Base-by-base conservation (phyloP, 2,113 vertebrate species). In the Pogonocichla stellata region DNA sequence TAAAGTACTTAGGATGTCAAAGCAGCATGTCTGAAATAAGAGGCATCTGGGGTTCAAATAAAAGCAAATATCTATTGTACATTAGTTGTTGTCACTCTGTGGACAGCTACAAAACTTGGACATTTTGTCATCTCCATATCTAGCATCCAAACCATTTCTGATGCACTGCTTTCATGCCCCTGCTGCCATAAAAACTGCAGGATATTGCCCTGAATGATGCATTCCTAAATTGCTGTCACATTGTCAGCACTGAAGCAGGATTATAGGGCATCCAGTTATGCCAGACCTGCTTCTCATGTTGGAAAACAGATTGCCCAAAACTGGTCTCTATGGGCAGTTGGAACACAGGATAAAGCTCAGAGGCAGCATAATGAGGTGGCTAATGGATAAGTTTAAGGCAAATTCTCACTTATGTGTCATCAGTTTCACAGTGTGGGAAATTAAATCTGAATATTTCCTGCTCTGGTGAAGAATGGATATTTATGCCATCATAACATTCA, bases 21-120 rank as follows among this genome's bases (percentile, higher is more conserved):
- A 93, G 38, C 79, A 86, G 62, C 24, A 10, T 58, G 23, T 83
- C 74, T 94, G 90, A 88, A 92, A 80, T 85, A 60, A 53, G 48
- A 85, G 66, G 33, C 58, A 33, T 82, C 66, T 95, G 79, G 45
- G 34, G n/a, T 82, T 88, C 66, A 60, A 67, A 47, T 31, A 36
- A 25, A 92, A 87, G 19, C 19, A 81, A 50, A 56, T 47, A 19
- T 54, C 40, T 61, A 18, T 51, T 36, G 40, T 58, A 28, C 14
- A 6, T 74, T 91, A 56, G n/a, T 86, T 88, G n/a, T 64, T 87
- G n/a, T 84, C 57, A 23, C 5, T 70, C 60, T 77, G 79, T 66
- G 17, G 54, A 38, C 19, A n/a, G 48, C 48, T 82, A 10, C 54
- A 53, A 65, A 85, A 60, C 26, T 48, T 65, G 66, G n/a, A 50